phyloP scores from a whole-genome alignment of 2,888 invertebrate species.

The Campopleginae sp. region DNA sequence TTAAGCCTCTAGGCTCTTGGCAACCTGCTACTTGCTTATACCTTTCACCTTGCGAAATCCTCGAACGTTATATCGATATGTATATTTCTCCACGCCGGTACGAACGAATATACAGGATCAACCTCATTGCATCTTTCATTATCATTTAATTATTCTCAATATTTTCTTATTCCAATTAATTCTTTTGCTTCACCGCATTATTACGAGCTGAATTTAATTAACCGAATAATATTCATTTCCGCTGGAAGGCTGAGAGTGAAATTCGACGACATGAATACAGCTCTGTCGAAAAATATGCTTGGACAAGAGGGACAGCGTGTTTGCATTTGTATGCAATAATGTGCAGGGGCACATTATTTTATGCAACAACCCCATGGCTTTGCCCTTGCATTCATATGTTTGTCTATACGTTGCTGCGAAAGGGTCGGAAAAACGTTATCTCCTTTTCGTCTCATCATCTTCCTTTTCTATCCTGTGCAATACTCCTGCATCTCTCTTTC shows the following conservation, averaged over 20 bases:
- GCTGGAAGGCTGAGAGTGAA: neutral
- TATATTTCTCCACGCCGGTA: neutral
- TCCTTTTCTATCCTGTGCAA: neutral
- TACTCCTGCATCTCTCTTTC: neutral
- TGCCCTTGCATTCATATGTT: constrained; percentile 44
- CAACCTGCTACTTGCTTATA: constrained; percentile 46
- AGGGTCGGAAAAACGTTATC: constrained; percentile 29
- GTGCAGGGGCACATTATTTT: constrained; percentile 22
- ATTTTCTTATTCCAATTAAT: neutral
- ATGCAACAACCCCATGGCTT: constrained; percentile 38
- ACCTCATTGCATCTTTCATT: constrained; percentile 34
- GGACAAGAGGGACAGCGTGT: constrained; percentile 22
- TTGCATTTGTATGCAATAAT: constrained; percentile 52
- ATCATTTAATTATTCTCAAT: constrained; percentile 13
- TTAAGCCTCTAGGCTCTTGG: constrained; percentile 51
- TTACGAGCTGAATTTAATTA: neutral
- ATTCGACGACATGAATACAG: neutral
- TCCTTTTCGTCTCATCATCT: constrained; percentile 9
- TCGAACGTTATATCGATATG: neutral
- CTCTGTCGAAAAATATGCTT: neutral
- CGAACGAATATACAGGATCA: neutral
- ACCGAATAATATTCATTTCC: neutral
- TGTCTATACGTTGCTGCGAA: neutral
- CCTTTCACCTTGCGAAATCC: constrained; percentile 63
- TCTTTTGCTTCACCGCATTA: neutral